Evolutionary conservation across 2,797 vertebrate genomes (phyloP), one percentile per base, ranked within the genome.

Genomic region (Strix occidentalis): DNA sequence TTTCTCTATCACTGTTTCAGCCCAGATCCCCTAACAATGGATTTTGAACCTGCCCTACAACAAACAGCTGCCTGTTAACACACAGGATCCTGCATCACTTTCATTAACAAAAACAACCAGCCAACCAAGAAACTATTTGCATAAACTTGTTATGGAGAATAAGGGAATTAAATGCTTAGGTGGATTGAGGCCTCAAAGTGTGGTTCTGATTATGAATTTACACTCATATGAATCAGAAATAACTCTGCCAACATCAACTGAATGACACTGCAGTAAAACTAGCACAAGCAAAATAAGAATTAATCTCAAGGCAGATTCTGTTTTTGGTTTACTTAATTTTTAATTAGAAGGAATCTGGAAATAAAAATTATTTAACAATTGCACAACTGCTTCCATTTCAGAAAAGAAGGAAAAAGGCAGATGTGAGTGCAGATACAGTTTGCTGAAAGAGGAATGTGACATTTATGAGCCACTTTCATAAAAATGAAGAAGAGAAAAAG

Each of bases 101-200:
- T 63, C 78, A n/a, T 84, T 80, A 91, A 72, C 74, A 84, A 69
- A 68, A 45, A 1, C 28, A 69, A 72, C 14, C 78, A 88, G 53
- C 56, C 84, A 94, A 82, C 71, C 87, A 85, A 70, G 79, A 81
- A 37, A 61, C 28, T 29, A 85, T 94, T 78, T 92, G 84, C 87
- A 94, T 85, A 92, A 92, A 90, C 61, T 53, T 88, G 65, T 90
- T 74, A 85, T 6, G 14, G 76, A 66, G 71, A 82, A 78, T 46
- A 78, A 65, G 66, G 66, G 70, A 92, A 90, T 91, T 91, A 91
- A 89, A 80, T 43, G 46, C 88, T 89, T 87, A 87, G 56, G 64
- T 81, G 74, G 74, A 69, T 7, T 56, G 81, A 70, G 65, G 85
- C 50, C 69, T 83, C 69, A 35, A 77, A 69, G 64, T 60, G 33